Conservation (phyloP, 1,140 invertebrate species). For the Lepidurus arcticus region DNA sequence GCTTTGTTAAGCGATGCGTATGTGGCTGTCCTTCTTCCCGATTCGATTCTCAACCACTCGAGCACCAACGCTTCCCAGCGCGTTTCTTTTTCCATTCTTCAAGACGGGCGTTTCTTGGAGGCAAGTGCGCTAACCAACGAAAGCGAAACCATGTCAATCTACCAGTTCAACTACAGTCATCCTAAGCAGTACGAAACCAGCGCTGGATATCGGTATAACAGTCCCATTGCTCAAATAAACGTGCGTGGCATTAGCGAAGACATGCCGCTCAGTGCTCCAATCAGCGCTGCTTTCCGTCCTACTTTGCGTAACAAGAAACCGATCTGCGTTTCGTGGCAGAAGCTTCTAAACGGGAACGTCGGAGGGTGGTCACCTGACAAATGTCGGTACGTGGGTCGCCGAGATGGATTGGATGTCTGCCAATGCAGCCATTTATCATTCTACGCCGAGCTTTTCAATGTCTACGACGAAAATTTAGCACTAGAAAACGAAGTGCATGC, state of each 20-base stretch:
- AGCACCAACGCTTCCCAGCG: neutral
- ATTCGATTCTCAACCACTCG: neutral
- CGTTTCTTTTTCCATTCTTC: neutral
- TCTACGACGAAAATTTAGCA: constrained; percentile 33
- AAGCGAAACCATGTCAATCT: neutral
- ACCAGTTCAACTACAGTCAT: neutral
- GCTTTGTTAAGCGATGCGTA: neutral
- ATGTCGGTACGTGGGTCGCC: constrained; percentile 35
- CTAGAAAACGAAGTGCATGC: constrained; percentile 30
- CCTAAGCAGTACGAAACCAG: neutral
- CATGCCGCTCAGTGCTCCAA: neutral
- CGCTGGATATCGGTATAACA: neutral
- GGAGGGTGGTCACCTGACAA: constrained; percentile 38
- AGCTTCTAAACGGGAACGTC: constrained; percentile 32
- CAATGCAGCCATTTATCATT: constrained; percentile 39
- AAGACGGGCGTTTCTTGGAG: neutral
- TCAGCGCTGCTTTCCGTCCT: constrained; percentile 24
- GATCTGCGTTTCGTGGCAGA: constrained; percentile 39
- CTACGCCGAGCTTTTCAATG: constrained; percentile 39
- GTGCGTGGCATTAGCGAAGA: neutral
- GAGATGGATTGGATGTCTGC: constrained; percentile 35
- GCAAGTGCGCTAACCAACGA: neutral
- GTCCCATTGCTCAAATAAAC: neutral
- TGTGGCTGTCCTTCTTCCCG: neutral
- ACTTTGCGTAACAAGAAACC: constrained; percentile 27